phyloP scores from a whole-genome alignment of 2,113 vertebrate genomes.

The Callorhinus ursinus region DNA sequence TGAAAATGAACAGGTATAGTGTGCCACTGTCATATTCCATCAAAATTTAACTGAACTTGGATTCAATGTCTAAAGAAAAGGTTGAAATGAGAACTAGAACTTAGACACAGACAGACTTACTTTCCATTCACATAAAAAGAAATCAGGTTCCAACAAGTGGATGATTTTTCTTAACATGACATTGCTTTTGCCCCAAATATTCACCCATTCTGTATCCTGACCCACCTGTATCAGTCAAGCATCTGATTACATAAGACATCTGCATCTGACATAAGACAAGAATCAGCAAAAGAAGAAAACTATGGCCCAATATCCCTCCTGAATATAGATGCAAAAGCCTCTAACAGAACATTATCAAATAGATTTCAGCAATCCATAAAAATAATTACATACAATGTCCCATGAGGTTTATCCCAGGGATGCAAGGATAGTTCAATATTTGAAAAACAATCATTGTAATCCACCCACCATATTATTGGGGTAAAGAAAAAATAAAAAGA shows the following conservation, averaged over 20 bases:
- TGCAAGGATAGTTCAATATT: not conserved
- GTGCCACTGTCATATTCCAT: not conserved
- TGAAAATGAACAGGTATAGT: not conserved
- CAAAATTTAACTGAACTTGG: not conserved
- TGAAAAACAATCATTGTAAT: not conserved
- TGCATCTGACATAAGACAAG: no score
- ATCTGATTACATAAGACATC: no score
- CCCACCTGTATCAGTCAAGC: no score
- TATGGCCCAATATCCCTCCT: not conserved
- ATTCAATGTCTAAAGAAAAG: not conserved
- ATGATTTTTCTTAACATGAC: not conserved
- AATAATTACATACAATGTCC: not conserved
- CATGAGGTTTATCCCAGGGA: not conserved
- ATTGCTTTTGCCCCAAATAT: not conserved
- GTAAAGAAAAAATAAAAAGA: not conserved
- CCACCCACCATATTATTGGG: no score
- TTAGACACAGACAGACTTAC: not conserved
- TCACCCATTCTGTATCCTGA: not conserved
- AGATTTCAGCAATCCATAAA: not conserved
- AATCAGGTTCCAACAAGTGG: not conserved
- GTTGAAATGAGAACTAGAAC: not conserved
- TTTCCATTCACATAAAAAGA: not conserved
- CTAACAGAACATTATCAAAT: not conserved
- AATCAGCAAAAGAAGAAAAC: not conserved
- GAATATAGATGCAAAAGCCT: not conserved